These are phyloP conservation scores for Synanthedon vespiformis DNA, from an alignment of 2,888 invertebrate genomes.

Conservation along the genomic window DNA sequence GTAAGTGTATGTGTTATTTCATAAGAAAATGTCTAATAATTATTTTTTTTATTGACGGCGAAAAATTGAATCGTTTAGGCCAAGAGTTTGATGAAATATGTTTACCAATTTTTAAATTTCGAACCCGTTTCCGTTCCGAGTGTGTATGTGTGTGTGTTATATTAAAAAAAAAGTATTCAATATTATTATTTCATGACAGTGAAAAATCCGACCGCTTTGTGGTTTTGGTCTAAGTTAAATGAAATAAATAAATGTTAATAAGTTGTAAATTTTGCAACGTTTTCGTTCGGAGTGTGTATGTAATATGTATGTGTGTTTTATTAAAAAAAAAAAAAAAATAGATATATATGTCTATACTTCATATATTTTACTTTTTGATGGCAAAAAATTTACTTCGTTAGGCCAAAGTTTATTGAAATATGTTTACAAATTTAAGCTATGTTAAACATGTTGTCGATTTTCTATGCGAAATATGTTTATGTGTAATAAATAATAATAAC, in stretches of 20 bases:
- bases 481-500: too few species aligned
- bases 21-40: conserved; percentile 4
- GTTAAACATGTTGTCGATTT: too few species aligned
- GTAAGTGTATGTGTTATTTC: conserved; percentile 6
- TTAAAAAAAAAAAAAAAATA: conserved; percentile 3
- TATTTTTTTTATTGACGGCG: background rate
- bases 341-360: conserved; percentile 2
- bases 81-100: too few species aligned
- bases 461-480: background rate
- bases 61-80: background rate
- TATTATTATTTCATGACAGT: background rate
- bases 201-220: background rate
- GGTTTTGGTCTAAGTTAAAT: background rate
- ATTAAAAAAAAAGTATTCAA: conserved; percentile 2
- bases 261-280: conserved; percentile 15
- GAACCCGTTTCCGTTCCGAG: conserved; percentile 9
- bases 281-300: conserved; percentile 7
- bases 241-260: too few species aligned
- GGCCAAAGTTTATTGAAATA: background rate
- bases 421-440: too few species aligned
- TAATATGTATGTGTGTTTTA: conserved; percentile 7
- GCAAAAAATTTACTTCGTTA: background rate
- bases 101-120: conserved; percentile 12
- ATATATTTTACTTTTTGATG: background rate
- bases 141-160: conserved; percentile 7